These are phyloP conservation scores for Emberiza fucata DNA, from an alignment of 2,113 vertebrate genomes.

Conservation along the genomic window DNA sequence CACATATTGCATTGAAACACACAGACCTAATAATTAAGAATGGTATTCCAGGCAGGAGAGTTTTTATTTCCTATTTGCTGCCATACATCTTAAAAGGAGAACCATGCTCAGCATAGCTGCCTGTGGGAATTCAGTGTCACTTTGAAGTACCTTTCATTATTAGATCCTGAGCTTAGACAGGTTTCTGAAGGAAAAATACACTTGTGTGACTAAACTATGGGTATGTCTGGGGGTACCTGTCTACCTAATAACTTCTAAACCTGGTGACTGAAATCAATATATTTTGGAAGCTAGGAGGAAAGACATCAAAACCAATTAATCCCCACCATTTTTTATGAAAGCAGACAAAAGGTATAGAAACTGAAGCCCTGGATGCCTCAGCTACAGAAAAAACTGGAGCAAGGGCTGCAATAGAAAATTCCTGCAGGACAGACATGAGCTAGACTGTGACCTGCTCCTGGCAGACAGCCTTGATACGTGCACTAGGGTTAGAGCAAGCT, in stretches of 20 bases:
- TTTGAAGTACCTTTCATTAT: background rate
- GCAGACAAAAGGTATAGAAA: background rate
- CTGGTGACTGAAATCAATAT: background rate
- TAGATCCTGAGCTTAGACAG: background rate
- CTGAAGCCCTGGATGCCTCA: background rate
- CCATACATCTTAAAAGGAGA: background rate
- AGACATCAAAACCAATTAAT: background rate
- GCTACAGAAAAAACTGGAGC: background rate
- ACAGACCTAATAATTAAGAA: background rate
- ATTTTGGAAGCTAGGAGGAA: background rate
- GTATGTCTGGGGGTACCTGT: background rate
- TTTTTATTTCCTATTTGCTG: background rate
- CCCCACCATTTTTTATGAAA: background rate
- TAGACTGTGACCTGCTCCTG: background rate
- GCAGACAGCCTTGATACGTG: background rate
- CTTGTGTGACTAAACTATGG: background rate
- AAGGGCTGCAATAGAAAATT: background rate
- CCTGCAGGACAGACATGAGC: background rate
- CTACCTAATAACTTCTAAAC: background rate
- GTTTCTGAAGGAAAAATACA: background rate
- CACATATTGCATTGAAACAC: background rate
- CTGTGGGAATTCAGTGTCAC: background rate
- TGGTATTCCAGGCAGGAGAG: background rate
- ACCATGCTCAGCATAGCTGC: background rate
- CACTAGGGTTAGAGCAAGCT: accelerated